Conservation (phyloP, 2,797 vertebrate genomes). For the Tympanoctomys barrerae region DNA sequence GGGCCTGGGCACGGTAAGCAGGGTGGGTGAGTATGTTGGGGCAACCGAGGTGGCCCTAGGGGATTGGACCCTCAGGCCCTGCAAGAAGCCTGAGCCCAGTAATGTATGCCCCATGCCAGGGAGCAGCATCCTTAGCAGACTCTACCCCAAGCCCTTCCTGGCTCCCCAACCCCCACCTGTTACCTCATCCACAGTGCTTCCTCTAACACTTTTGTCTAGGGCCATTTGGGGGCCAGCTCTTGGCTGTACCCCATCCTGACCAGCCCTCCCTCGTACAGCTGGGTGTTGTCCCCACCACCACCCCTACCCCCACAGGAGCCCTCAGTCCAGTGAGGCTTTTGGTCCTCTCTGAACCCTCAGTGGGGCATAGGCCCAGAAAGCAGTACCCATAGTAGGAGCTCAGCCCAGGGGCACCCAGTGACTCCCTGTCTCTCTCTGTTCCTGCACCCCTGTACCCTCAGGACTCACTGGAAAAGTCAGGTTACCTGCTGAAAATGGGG, state of each 20-base stretch:
- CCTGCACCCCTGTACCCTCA: slow-evolving; percentile 75
- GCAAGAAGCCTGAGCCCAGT: not conserved
- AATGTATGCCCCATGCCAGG: fast-evolving
- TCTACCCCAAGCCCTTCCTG: not conserved
- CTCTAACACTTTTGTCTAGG: not conserved
- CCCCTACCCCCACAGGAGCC: not conserved
- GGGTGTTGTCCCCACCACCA: not conserved
- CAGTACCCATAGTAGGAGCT: not conserved
- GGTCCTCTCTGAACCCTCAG: not conserved
- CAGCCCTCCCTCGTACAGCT: not conserved
- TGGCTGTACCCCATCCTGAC: not conserved
- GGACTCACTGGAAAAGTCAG: slow-evolving; percentile 96
- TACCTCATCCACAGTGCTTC: not conserved
- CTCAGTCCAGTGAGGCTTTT: not conserved
- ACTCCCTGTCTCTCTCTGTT: not conserved
- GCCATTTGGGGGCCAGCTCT: not conserved
- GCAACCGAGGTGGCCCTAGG: too few species aligned
- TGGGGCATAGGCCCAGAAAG: not conserved
- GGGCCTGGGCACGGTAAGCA: slow-evolving; percentile 90
- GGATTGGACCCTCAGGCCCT: not conserved
- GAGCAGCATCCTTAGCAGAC: not conserved
- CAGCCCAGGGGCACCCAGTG: not conserved
- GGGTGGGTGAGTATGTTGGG: not conserved
- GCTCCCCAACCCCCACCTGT: too few species aligned
- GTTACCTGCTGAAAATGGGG: slow-evolving; percentile 98